Percentiles rank a stretch among this genome's conserved stretches.
Evolutionary conservation across 2,113 vertebrate genomes (phyloP).

Genomic region (Acrocephalus arundinaceus): DNA sequence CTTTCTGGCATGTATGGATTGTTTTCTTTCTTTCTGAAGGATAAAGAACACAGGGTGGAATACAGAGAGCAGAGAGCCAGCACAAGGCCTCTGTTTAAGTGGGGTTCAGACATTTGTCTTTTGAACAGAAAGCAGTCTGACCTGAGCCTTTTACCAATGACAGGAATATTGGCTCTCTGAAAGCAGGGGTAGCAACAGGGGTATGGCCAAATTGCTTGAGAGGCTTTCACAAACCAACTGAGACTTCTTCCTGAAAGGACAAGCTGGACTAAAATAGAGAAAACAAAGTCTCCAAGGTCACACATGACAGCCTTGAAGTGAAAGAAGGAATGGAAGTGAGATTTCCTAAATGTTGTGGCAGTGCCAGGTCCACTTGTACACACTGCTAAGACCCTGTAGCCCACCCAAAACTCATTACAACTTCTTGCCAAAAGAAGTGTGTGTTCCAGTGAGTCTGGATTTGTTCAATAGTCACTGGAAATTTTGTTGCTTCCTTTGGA

Average conservation of each 20-base stretch:
- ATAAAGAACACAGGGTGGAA: not conserved
- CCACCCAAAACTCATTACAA: not conserved
- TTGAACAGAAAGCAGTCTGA: not conserved
- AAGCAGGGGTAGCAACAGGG: not conserved
- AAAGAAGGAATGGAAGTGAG: not conserved
- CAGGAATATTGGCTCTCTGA: not conserved
- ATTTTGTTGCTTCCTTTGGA: not conserved
- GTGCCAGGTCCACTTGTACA: not conserved
- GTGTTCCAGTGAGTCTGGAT: not conserved
- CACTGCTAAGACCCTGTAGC: not conserved
- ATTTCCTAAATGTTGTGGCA: not conserved
- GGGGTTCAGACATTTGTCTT: not conserved
- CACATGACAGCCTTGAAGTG: not conserved
- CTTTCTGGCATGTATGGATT: slow-evolving; percentile 22
- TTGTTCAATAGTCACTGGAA: not conserved
- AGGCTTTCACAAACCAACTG: not conserved
- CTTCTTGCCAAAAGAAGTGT: not conserved
- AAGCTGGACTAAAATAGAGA: not conserved
- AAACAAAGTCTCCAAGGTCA: not conserved
- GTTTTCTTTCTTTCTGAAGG: slow-evolving; percentile 25
- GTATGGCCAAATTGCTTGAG: not conserved
- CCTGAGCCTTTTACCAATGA: not conserved
- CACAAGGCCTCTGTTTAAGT: not conserved
- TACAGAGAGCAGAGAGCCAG: not conserved
- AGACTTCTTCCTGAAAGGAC: not conserved